Conservation (phyloP, 2,888 invertebrate genomes). For the Drosophila suboccidentalis region DNA sequence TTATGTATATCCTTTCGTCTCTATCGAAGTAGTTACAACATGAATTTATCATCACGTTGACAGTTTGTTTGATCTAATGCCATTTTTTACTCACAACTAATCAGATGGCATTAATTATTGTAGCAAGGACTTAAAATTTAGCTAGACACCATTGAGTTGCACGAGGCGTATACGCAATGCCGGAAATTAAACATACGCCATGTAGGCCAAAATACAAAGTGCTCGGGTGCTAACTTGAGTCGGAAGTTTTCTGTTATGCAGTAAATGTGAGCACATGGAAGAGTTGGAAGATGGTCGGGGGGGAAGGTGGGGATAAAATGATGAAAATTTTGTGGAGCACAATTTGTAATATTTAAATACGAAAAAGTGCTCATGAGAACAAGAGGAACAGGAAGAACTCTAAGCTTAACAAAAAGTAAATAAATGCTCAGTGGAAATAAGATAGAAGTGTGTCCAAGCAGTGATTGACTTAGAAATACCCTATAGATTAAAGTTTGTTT, state of each 20-base stretch:
- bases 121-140: conserved; percentile 24
- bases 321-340: conserved; percentile 36
- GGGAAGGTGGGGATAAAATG: conserved; percentile 11
- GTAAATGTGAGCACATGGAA: conserved; percentile 33
- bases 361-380: conserved; percentile 62
- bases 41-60: conserved; percentile 61
- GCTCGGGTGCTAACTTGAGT: conserved; percentile 38
- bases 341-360: conserved; percentile 73
- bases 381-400: conserved; percentile 27
- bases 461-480: neutral
- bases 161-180: conserved; percentile 55
- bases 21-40: conserved; percentile 9
- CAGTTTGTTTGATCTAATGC: conserved; percentile 61
- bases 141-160: neutral
- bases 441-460: neutral
- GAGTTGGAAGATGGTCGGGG: neutral
- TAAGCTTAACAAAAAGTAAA: conserved; percentile 41
- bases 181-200: conserved; percentile 79
- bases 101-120: conserved; percentile 63
- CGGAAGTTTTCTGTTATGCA: conserved; percentile 72
- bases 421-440: conserved; percentile 27
- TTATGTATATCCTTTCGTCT: conserved; percentile 39
- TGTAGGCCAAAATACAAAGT: conserved; percentile 40
- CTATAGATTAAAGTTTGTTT: neutral
- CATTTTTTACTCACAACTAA: conserved; percentile 39